Evolutionary conservation across 2,888 invertebrate species (phyloP).

Genomic region (Eupeodes luniger): DNA sequence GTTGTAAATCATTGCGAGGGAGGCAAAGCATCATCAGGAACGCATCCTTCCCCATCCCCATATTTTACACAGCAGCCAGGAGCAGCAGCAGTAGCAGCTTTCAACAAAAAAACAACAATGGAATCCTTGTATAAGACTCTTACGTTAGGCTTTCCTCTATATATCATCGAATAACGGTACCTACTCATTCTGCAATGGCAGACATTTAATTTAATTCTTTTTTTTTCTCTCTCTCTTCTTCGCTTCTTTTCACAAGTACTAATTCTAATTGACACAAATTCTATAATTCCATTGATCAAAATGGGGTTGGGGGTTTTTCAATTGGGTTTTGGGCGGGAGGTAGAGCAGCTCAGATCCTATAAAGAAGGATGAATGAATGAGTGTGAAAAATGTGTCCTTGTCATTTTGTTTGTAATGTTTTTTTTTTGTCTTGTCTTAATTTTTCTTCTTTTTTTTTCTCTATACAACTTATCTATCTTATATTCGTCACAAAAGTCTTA

Average conservation of each 20-base stretch:
- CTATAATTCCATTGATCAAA: constrained; percentile 20
- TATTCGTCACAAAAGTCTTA: constrained; percentile 52
- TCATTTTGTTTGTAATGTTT: neutral
- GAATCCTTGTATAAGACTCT: constrained; percentile 62
- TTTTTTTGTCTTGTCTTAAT: neutral
- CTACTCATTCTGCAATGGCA: constrained; percentile 21
- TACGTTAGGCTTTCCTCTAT: constrained; percentile 48
- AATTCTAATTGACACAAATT: constrained; percentile 40
- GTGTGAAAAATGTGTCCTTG: constrained; percentile 25
- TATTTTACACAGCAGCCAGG: neutral
- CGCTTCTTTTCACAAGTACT: neutral
- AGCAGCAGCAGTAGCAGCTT: constrained; percentile 27
- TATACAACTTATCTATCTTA: constrained; percentile 15
- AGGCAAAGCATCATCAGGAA: constrained; percentile 13
- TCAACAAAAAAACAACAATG: constrained; percentile 54
- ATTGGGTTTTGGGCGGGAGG: no score
- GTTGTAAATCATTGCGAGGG: constrained; percentile 57
- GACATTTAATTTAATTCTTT: constrained; percentile 28
- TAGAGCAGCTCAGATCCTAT: no score
- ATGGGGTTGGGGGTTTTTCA: neutral
- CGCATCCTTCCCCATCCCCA: constrained; percentile 25
- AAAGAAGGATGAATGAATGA: neutral
- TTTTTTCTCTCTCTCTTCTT: neutral
- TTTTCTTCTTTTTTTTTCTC: constrained; percentile 22
- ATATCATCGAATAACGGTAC: constrained; percentile 24